phyloP scores from a whole-genome alignment of 2,797 vertebrate genomes.

The Syndactyla subalaris region DNA sequence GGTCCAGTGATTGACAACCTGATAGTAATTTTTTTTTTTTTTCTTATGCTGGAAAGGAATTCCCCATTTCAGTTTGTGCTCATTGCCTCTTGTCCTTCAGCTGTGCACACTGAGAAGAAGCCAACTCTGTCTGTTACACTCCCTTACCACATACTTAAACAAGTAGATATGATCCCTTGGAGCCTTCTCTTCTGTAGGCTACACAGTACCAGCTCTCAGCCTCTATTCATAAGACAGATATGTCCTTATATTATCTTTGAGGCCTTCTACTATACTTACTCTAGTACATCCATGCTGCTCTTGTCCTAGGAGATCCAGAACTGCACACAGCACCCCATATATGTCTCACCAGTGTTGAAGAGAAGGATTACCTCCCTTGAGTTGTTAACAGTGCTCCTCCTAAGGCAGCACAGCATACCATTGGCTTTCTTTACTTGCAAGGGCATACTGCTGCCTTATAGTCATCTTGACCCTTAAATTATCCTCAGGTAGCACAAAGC shows the following conservation, averaged over 20 bases:
- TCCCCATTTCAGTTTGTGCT: neutral
- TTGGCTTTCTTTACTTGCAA: neutral
- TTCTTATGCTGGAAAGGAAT: neutral
- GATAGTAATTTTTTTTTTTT: too few relatives aligned
- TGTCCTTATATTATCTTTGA: neutral
- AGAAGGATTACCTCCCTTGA: neutral
- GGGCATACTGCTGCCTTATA: neutral
- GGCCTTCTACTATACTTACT: neutral
- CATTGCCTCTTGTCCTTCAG: accelerated
- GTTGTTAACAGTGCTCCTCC: neutral
- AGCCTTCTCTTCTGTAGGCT: neutral
- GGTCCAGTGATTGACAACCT: neutral
- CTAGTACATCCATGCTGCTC: neutral
- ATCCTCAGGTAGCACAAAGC: neutral
- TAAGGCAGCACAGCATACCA: neutral
- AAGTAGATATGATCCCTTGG: neutral
- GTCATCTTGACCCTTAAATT: neutral
- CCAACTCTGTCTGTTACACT: neutral
- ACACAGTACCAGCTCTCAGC: neutral
- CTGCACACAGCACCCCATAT: neutral
- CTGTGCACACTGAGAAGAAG: neutral
- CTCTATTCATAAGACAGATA: neutral
- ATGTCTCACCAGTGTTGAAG: neutral
- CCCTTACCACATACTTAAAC: accelerated
- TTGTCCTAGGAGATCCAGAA: neutral